Evolutionary conservation across 1,140 invertebrate species (phyloP).

Genomic region (Uloborus diversus): DNA sequence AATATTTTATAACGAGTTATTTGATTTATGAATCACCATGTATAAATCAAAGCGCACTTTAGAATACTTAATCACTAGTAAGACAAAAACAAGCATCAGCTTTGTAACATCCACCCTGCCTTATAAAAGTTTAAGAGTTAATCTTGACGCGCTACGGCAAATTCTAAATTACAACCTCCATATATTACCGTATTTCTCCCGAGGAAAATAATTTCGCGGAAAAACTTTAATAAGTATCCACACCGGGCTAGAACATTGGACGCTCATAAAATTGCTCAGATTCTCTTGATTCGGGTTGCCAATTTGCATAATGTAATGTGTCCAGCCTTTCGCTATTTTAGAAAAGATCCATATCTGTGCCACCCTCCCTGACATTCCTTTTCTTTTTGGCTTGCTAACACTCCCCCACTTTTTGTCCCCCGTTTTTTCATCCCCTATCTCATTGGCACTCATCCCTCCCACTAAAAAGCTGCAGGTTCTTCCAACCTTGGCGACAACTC

Average conservation of each 20-base stretch:
- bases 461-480: not conserved
- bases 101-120: too few relatives aligned
- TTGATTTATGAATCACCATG: too few relatives aligned
- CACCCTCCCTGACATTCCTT: not conserved
- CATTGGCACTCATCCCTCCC: constrained; percentile 45
- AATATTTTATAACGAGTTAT: too few relatives aligned
- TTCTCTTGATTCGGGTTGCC: constrained; percentile 8
- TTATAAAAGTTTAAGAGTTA: too few relatives aligned
- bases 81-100: too few relatives aligned
- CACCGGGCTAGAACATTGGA: constrained; percentile 19
- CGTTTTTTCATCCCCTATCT: constrained; percentile 6
- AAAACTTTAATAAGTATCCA: constrained; percentile 45
- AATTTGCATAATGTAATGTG: constrained; percentile 54
- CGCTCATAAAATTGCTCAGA: constrained; percentile 19
- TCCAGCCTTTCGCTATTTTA: constrained; percentile 46
- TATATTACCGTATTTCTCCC: constrained; percentile 29
- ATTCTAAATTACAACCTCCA: not conserved
- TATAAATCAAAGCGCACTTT: too few relatives aligned
- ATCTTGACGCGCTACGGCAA: too few relatives aligned
- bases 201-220: constrained; percentile 19
- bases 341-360: constrained; percentile 34
- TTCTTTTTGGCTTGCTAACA: constrained; percentile 16
- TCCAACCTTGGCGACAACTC: constrained; percentile 19
- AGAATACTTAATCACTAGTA: too few relatives aligned
- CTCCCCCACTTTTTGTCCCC: not conserved